A percentile compares a stretch with the other conserved stretches of the same genome.
These are phyloP conservation scores for Amia ocellicauda DNA, from an alignment of 2,113 vertebrate species.

Conservation along the genomic window DNA sequence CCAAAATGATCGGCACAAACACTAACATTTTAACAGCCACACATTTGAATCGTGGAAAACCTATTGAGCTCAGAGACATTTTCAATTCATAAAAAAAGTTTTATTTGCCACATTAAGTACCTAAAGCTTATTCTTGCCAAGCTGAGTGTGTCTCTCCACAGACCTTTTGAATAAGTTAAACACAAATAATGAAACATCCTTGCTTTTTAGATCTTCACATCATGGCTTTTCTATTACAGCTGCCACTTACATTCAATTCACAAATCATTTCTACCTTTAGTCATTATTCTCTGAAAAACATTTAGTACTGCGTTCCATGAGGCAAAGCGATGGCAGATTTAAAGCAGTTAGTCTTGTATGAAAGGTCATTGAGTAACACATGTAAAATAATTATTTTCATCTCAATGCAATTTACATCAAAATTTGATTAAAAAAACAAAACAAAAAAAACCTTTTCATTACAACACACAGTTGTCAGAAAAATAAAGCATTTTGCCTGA, in stretches of 20 bases:
- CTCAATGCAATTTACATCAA: conserved; percentile 22
- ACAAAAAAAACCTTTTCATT: conserved; percentile 1
- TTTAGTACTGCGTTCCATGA: conserved; percentile 1
- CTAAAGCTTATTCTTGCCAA: too few species aligned
- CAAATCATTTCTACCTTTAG: conserved; percentile 14
- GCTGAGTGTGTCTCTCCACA: too few species aligned
- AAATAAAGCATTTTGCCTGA: conserved; percentile 7
- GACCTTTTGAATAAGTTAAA: too few species aligned
- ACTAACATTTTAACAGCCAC: too few species aligned
- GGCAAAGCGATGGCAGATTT: conserved; percentile 22
- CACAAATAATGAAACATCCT: conserved; percentile 23
- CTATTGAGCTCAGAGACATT: too few species aligned
- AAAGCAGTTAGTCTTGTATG: conserved; percentile 12
- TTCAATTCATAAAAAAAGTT: too few species aligned
- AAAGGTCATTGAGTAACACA: conserved; percentile 6
- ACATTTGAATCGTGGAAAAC: too few species aligned
- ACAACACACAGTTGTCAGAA: conserved; percentile 13
- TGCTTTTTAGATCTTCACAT: conserved; percentile 11
- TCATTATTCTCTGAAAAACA: conserved; percentile 4
- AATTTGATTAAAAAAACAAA: not conserved
- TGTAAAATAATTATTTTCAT: conserved; percentile 29
- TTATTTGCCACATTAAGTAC: too few species aligned
- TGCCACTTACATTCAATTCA: conserved; percentile 27
- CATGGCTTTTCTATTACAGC: conserved; percentile 12
- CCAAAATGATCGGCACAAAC: too few species aligned